A percentile compares a stretch with the other conserved stretches of the same genome.
phyloP scores from a whole-genome alignment of 2,797 vertebrate species.

The Sebastolobus altivelis region DNA sequence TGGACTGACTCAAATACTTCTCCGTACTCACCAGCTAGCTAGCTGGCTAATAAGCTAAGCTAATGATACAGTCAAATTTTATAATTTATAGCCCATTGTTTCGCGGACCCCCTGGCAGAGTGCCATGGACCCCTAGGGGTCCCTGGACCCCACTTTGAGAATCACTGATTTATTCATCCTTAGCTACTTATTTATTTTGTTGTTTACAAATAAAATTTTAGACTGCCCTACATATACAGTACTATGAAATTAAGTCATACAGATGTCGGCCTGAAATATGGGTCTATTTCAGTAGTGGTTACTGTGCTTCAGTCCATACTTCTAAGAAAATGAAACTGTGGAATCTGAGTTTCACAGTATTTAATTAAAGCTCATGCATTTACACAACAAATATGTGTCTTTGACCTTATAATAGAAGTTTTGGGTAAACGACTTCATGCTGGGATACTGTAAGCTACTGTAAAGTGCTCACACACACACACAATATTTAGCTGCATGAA shows the following conservation, averaged over 20 bases:
- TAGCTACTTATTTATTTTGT: background rate
- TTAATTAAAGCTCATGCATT: background rate
- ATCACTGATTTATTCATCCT: background rate
- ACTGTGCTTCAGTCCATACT: background rate
- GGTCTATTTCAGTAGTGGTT: background rate
- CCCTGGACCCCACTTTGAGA: no score
- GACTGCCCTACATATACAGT: background rate
- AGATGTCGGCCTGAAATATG: background rate
- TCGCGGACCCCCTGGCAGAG: fast-evolving
- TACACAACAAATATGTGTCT: background rate
- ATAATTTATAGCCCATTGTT: no score
- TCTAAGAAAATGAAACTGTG: background rate
- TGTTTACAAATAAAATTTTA: background rate
- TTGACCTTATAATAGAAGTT: background rate
- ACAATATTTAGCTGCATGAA: background rate
- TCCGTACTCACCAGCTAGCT: no score
- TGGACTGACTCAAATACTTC: no score
- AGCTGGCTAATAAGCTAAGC: no score
- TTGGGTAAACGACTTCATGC: background rate
- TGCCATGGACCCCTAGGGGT: no score
- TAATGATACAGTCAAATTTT: no score
- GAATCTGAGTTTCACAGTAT: background rate
- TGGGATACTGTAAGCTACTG: background rate
- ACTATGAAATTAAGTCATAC: background rate
- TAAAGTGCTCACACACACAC: background rate